Percentiles rank a stretch among this genome's conserved stretches.
These are phyloP conservation scores for Tarsius wallacei DNA, from an alignment of 2,797 vertebrate species.

Conservation along the genomic window DNA sequence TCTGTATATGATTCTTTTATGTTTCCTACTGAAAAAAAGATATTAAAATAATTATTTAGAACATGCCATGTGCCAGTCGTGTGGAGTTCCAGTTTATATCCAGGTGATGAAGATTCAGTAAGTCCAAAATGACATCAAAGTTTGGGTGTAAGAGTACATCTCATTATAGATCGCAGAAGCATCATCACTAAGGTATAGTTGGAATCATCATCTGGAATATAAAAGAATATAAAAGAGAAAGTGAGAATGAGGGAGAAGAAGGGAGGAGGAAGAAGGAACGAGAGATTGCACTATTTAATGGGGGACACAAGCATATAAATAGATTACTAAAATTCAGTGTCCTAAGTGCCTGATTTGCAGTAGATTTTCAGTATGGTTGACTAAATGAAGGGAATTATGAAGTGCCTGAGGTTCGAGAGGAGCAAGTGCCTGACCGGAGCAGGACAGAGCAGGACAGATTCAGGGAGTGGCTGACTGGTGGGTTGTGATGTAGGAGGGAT, in stretches of 20 bases:
- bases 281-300: neutral
- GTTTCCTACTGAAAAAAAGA: neutral
- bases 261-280: neutral
- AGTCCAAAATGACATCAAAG: no score
- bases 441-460: neutral
- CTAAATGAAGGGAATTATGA: conserved; percentile 5
- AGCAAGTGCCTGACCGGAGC: neutral
- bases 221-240: neutral
- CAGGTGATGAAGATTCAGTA: no score
- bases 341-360: neutral
- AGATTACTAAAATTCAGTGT: neutral
- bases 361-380: neutral
- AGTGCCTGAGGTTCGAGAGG: neutral
- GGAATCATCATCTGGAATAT: neutral
- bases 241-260: neutral
- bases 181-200: no score
- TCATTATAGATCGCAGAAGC: no score
- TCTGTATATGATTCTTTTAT: neutral
- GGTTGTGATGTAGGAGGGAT: neutral
- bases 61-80: fast-evolving
- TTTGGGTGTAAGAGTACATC: no score
- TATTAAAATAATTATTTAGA: neutral
- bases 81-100: neutral
- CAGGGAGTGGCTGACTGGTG: no score
- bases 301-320: neutral